Evolutionary conservation across 2,888 invertebrate genomes (phyloP).

Genomic region (Cinara cedri): DNA sequence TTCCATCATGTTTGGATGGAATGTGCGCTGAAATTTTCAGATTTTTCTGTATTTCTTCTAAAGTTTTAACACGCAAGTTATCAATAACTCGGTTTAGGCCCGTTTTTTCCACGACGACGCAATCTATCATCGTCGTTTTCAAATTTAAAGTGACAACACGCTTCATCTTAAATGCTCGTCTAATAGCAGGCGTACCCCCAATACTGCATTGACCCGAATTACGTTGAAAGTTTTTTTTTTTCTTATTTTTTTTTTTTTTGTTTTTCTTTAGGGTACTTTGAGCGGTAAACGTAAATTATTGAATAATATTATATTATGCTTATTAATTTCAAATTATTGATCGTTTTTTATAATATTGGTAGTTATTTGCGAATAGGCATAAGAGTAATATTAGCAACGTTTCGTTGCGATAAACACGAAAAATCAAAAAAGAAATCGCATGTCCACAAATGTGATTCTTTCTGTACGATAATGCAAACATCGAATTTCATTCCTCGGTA

Average conservation of each 20-base stretch:
- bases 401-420: too few relatives aligned
- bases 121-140: conserved; percentile 6
- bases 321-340: too few relatives aligned
- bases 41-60: background rate
- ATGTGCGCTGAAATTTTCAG: background rate
- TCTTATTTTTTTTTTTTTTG: too few relatives aligned
- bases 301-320: too few relatives aligned
- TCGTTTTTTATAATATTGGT: too few relatives aligned
- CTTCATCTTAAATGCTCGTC: background rate
- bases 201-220: background rate
- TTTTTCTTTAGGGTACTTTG: too few relatives aligned
- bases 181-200: background rate
- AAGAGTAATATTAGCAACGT: too few relatives aligned
- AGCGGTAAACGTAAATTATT: too few relatives aligned
- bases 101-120: background rate
- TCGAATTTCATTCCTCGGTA: background rate
- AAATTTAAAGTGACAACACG: background rate
- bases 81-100: background rate
- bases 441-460: too few relatives aligned
- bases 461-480: too few relatives aligned
- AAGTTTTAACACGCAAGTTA: background rate
- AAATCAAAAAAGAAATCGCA: too few relatives aligned
- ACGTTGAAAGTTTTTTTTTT: background rate
- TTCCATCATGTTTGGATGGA: background rate
- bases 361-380: too few relatives aligned